phyloP scores from a whole-genome alignment of 2,113 vertebrate genomes.

The Thamnaconus septentrionalis region DNA sequence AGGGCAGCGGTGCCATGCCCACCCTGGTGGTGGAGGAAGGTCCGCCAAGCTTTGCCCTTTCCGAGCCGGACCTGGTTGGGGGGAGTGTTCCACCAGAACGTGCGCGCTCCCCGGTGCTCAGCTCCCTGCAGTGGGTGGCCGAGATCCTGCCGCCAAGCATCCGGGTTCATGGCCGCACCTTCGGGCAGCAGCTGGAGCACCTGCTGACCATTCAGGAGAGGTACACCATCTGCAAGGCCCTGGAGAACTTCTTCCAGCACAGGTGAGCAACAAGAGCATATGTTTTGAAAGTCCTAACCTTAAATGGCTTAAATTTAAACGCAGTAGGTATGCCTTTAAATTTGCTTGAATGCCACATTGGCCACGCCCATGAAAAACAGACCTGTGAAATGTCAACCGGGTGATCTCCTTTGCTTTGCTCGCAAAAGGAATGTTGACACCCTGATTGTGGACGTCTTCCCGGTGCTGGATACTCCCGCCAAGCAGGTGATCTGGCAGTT shows the following conservation, averaged over 20 bases:
- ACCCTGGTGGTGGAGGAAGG: slow-evolving; percentile 96
- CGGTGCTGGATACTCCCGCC: slow-evolving; percentile 93
- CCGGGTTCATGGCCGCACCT: slow-evolving; percentile 93
- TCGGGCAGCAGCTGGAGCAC: slow-evolving; percentile 96
- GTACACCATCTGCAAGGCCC: slow-evolving; percentile 89
- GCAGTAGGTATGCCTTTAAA: no score
- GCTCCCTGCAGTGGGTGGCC: slow-evolving; percentile 95
- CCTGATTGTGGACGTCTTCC: slow-evolving; percentile 93
- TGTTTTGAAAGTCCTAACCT: not conserved
- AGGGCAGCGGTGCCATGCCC: slow-evolving; percentile 97
- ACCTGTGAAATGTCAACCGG: not conserved
- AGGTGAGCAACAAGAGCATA: slow-evolving; percentile 56
- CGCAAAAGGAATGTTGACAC: slow-evolving; percentile 91
- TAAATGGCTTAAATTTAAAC: no score
- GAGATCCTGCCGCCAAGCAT: slow-evolving; percentile 96
- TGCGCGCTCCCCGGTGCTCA: slow-evolving; percentile 84
- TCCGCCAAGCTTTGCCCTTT: slow-evolving; percentile 74
- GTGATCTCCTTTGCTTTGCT: slow-evolving; percentile 25
- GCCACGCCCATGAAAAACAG: not conserved
- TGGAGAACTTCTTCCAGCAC: slow-evolving; percentile 98
- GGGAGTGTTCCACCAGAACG: slow-evolving; percentile 38
- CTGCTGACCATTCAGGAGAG: slow-evolving; percentile 91
- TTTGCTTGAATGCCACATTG: no score
- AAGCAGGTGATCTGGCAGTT: slow-evolving; percentile 99
- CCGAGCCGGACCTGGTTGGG: slow-evolving; percentile 60